These are phyloP conservation scores for Lochmaea capreae DNA, from an alignment of 2,888 invertebrate species.

Conservation along the genomic window DNA sequence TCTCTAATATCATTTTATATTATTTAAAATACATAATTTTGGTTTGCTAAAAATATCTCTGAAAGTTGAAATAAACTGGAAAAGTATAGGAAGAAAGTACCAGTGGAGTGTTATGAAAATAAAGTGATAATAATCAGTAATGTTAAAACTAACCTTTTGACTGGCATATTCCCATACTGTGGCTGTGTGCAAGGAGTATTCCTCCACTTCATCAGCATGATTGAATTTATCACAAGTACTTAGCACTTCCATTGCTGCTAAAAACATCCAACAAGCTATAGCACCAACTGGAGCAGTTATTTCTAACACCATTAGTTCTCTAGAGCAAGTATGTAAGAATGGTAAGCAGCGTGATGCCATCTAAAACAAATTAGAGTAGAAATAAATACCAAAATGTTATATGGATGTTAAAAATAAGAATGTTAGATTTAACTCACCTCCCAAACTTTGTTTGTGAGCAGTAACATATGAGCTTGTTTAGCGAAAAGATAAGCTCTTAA, in stretches of 20 bases:
- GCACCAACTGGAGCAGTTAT: slow-evolving; percentile 85
- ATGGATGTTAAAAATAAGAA: background rate
- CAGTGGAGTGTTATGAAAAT: background rate
- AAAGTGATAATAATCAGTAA: background rate
- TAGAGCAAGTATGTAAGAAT: slow-evolving; percentile 89
- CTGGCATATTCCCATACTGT: slow-evolving; percentile 89
- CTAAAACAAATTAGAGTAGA: slow-evolving; percentile 60
- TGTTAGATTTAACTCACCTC: slow-evolving; percentile 70
- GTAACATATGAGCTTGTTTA: slow-evolving; percentile 88
- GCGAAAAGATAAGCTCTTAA: slow-evolving; percentile 94
- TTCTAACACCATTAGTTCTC: slow-evolving; percentile 86
- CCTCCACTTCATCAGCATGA: slow-evolving; percentile 75
- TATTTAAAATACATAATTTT: too few relatives aligned
- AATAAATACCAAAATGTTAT: too few relatives aligned
- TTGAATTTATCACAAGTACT: slow-evolving; percentile 81
- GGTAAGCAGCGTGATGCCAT: slow-evolving; percentile 90
- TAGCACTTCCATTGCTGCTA: slow-evolving; percentile 88
- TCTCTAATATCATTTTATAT: too few relatives aligned
- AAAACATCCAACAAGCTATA: slow-evolving; percentile 91
- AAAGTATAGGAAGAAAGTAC: background rate
- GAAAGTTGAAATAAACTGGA: too few relatives aligned
- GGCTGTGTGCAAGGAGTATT: slow-evolving; percentile 87
- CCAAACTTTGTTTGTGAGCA: slow-evolving; percentile 80
- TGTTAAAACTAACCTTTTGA: slow-evolving; percentile 59
- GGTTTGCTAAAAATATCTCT: too few relatives aligned